Evolutionary conservation across 2,888 invertebrate genomes (phyloP).

Genomic region (Acronicta aceris): DNA sequence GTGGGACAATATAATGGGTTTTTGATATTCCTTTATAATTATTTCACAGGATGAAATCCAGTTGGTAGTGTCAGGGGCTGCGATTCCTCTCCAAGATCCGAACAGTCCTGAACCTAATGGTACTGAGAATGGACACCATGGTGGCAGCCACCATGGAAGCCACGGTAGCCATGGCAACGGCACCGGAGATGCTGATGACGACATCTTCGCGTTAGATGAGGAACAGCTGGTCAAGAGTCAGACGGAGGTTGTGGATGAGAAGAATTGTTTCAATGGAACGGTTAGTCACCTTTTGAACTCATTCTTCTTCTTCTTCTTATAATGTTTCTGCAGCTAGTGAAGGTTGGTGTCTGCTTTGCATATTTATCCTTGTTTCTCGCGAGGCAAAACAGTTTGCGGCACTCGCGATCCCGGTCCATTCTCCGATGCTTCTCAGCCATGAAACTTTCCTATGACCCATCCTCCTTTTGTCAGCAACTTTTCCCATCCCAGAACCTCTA

Average conservation of each 20-base stretch:
- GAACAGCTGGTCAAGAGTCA: conserved; percentile 85
- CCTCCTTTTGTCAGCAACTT: no score
- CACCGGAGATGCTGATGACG: conserved; percentile 91
- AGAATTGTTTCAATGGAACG: conserved; percentile 62
- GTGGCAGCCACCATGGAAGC: conserved; percentile 32
- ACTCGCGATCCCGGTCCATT: no score
- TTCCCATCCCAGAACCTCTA: no score
- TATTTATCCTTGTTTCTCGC: no score
- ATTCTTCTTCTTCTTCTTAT: no score
- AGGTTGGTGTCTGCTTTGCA: no score
- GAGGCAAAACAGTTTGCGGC: no score
- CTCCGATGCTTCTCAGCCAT: no score
- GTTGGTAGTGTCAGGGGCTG: conserved; percentile 93
- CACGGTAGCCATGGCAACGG: conserved; percentile 55
- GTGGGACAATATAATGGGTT: no score
- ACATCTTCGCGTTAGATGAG: conserved; percentile 95
- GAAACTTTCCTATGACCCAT: no score
- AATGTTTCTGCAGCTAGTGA: no score
- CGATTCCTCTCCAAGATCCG: conserved; percentile 89
- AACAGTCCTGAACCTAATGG: conserved; percentile 57
- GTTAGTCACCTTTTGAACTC: conserved; percentile 47
- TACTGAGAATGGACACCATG: conserved; percentile 31
- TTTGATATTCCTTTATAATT: no score
- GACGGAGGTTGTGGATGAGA: conserved; percentile 67
- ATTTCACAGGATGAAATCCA: conserved; percentile 92